Base-by-base conservation (phyloP, 2,113 vertebrate species). In the Ceuthmochares aereus region DNA sequence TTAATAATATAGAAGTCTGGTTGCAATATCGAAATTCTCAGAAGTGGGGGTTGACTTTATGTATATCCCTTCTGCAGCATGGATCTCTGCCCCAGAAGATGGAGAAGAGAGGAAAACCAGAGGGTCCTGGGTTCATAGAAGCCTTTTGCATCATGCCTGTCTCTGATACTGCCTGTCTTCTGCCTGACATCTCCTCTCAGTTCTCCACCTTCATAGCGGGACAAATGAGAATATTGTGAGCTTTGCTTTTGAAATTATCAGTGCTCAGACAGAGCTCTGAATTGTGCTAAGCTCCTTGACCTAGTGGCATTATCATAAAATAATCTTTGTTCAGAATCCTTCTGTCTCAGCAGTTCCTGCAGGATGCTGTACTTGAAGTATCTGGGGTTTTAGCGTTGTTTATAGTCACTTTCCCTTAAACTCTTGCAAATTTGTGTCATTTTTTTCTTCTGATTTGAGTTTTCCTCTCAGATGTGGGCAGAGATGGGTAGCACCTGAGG, bases 121-220 rank as follows among this genome's bases (percentile, higher is more conserved):
- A 6, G n/a, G 26, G 32, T 22, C 15, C 7, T 0, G 6, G 9
- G 8, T 8, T 22, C 4, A 47, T 15, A 19, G 60, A n/a, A 34
- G 51, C 42, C 36, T 60, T 26, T 37, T 3, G 15, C 54, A 10
- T 6, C 25, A 2, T 0, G 2, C 40, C 68, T 6, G n/a, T 11
- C 63, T 32, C 47, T 45, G 74, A 45, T 14, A 2, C 66, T n/a
- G 72, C 42, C 49, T 0, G 0, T 8, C 36, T 29, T 14, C 11
- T 17, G 36, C 43, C 83, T 8, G 55, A 2, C 2, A 10, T 52
- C 51, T 16, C 43, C 32, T 25, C 37, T 2, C 20, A 2, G 16
- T 2, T 36, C 75, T 51, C 21, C 13, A 55, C 8, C 4, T 26
- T 52, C 2, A 0, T 34, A 20, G 47, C 0, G 2, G 54, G 52